Base-by-base conservation (phyloP, 2,888 invertebrate genomes). In the Julus scanicus region DNA sequence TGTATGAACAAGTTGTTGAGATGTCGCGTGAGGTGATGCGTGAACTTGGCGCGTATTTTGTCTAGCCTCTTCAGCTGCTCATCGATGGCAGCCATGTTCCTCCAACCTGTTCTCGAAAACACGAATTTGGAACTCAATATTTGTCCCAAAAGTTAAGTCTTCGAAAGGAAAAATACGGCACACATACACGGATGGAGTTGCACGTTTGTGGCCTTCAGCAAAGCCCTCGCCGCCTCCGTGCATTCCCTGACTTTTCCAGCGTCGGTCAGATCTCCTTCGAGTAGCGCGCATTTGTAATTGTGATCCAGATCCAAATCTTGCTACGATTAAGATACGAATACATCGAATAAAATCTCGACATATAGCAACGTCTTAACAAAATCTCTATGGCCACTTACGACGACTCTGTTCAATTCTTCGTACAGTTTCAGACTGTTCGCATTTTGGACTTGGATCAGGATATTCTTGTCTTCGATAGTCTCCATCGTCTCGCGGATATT, bases 1-100 rank as follows among this genome's bases (percentile, higher is more conserved):
- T 99, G 98, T 91, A 98, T 97, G 90, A 99, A 97, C 87, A 97
- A 94, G 93, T 99, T 98, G 92, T 98, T 98, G 87, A 99, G 94
- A 92, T 99, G 98, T 37, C 98, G 94, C 89, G 96, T 96, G 88
- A 99, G 94, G 84, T 96, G 95, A 88, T 95, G 94, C 0, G 97
- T 96, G 92, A 97, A 97, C 92, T 95, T 95, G 63, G 94, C 94
- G 91, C 95, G 95, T 91, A 96, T 94, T 91, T 95, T 96, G 89
- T 96, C 95, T 90, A 97, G 95, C 84, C 95, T 94, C 91, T 95
- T 94, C 90, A 95, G 94, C 92, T 97, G 97, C 92, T 97, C 97
- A 91, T 95, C 95, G 0, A 96, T 96, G 17, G 97, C 96, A 84
- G 94, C 94, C 92, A 97, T 91, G 89, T 92, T 91, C 88, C 90